Percentiles rank a stretch among this genome's conserved stretches.
These are phyloP conservation scores for Acronicta aceris DNA, from an alignment of 2,888 invertebrate species.

Conservation along the genomic window DNA sequence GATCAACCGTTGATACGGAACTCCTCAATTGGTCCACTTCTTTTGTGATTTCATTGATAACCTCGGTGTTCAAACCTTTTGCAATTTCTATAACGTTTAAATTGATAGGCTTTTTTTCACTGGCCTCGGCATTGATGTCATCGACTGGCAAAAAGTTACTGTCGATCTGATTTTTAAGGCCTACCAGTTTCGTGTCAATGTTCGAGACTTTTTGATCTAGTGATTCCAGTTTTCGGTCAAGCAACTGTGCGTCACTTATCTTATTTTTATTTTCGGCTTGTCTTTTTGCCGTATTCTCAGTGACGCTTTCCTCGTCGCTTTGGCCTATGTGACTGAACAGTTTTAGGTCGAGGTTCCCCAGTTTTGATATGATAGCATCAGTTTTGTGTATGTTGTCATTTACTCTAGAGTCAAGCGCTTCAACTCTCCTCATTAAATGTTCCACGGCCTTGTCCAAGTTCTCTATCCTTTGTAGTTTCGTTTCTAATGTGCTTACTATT, in stretches of 20 bases:
- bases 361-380: slow-evolving; percentile 94
- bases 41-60: slow-evolving; percentile 94
- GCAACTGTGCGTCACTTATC: slow-evolving; percentile 80
- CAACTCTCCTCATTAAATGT: slow-evolving; percentile 95
- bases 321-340: slow-evolving; percentile 90
- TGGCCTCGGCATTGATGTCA: slow-evolving; percentile 95
- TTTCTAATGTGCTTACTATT: slow-evolving; percentile 96
- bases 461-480: slow-evolving; percentile 95
- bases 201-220: slow-evolving; percentile 95
- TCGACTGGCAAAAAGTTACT: slow-evolving; percentile 94
- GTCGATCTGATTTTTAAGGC: slow-evolving; percentile 94
- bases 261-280: slow-evolving; percentile 62
- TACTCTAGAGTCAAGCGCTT: slow-evolving; percentile 94
- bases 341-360: slow-evolving; percentile 93
- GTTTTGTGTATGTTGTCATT: slow-evolving; percentile 96
- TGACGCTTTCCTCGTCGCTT: slow-evolving; percentile 73
- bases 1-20: slow-evolving; percentile 93
- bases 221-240: slow-evolving; percentile 92
- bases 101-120: slow-evolving; percentile 95
- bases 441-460: slow-evolving; percentile 96
- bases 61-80: slow-evolving; percentile 94
- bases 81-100: slow-evolving; percentile 95
- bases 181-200: slow-evolving; percentile 94
- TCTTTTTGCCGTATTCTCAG: slow-evolving; percentile 71
- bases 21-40: slow-evolving; percentile 94